Evolutionary conservation across 2,113 vertebrate species (phyloP), one percentile per base, ranked within the genome.

Genomic region (Abramis brama): DNA sequence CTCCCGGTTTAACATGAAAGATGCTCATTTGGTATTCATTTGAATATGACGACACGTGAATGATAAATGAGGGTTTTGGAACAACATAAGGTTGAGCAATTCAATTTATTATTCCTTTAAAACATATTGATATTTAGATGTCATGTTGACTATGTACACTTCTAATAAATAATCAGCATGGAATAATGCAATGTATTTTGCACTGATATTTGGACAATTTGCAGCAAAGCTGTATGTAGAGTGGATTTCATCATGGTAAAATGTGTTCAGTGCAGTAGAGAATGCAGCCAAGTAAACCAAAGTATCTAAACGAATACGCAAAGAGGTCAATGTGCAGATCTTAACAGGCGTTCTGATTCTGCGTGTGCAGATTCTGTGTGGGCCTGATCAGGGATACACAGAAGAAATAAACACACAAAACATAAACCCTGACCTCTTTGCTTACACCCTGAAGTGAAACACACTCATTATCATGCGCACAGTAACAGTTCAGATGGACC

Each of bases 391-490:
- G 60, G 12, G 2, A 60, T 12, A 50, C 33, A 50, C 27, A 27
- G 27, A 59, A 43, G 57, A 79, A 79, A 79, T 43, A 57, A 71
- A 33, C 25, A 52, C 74, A n/a, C 75, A 52, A 77, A 25, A 55
- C 79, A 55, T 25, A 50, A 45, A 57, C 64, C 43, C 78, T 82
- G 68, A 57, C 30, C n/a, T 55, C 52, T 84, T 21, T 80, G 70
- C 39, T 73, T 57, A 13, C 50, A 10, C 68, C 50, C 66, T 74
- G 52, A 83, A 57, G 17, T 45, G 47, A 81, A 84, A 74, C 70
- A 84, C 70, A 57, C 43, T 88, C 57, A 86, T 86, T 88, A 88
- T 80, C 66, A 84, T 66, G 79, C 9, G 68, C 60, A 82, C 77
- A 86, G 45, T 88, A 82, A 66, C 62, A 60, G 55, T 83, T 85